Evolutionary conservation across 2,797 vertebrate species (phyloP).

Genomic region (Danio tinwini): DNA sequence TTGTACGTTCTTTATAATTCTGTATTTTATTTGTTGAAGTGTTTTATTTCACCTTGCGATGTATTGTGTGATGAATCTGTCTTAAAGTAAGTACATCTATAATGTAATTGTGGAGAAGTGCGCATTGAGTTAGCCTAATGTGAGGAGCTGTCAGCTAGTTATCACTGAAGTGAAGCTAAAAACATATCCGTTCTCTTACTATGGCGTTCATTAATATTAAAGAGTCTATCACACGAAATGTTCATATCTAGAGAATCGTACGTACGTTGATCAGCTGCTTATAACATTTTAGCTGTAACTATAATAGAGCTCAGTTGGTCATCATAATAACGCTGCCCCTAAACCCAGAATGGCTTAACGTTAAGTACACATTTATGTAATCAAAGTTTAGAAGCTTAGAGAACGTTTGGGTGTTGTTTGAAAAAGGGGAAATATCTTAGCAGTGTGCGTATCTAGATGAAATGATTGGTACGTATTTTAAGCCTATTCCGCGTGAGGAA

Average conservation of each 20-base stretch:
- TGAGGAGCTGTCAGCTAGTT: not conserved
- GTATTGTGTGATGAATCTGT: not conserved
- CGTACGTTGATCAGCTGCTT: too few species aligned
- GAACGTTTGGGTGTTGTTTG: too few species aligned
- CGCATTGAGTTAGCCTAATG: not conserved
- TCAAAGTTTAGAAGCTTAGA: not conserved
- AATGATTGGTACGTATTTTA: too few species aligned
- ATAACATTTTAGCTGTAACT: not conserved
- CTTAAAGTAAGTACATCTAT: too few species aligned
- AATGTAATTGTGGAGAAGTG: not conserved
- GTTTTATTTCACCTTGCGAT: not conserved
- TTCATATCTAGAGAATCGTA: not conserved
- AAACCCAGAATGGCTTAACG: not conserved
- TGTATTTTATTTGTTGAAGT: accelerated
- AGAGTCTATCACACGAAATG: accelerated
- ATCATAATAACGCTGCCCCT: not conserved
- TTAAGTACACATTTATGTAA: too few species aligned
- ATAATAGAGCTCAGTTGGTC: too few species aligned
- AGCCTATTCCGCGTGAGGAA: too few species aligned
- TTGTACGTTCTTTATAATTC: not conserved
- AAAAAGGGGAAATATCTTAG: too few species aligned
- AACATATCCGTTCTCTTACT: not conserved
- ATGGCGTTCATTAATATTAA: not conserved
- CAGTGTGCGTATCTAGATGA: too few species aligned
- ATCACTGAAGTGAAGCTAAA: not conserved